A percentile compares a stretch with the other conserved stretches of the same genome.
Conservation (phyloP, 2,888 invertebrate genomes). For the Rapana venosa region DNA sequence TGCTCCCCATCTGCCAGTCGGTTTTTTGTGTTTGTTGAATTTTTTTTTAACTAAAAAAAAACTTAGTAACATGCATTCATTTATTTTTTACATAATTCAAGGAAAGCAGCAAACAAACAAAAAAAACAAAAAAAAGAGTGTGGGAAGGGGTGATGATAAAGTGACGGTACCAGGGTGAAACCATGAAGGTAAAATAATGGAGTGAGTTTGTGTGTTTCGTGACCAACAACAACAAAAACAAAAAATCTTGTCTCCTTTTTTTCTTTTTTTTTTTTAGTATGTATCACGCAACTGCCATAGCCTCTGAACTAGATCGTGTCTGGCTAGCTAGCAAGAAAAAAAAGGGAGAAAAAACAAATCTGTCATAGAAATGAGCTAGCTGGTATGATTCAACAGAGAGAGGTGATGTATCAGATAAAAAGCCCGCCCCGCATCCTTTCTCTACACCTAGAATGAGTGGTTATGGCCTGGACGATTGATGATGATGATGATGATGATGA, state of each 20-base stretch:
- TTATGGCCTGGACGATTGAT: no score
- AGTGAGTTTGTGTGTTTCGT: no score
- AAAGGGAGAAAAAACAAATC: not conserved
- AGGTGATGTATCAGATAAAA: not conserved
- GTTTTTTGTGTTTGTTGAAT: not conserved
- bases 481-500: not conserved
- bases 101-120: no score
- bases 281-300: no score
- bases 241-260: no score
- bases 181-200: no score
- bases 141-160: no score
- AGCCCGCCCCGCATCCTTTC: not conserved
- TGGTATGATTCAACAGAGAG: not conserved
- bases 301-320: not conserved
- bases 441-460: not conserved
- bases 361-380: not conserved
- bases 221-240: no score
- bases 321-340: not conserved
- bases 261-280: no score
- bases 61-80: no score
- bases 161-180: no score
- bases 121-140: not conserved
- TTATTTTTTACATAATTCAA: not conserved
- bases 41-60: no score
- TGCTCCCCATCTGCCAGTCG: not conserved